phyloP scores from a whole-genome alignment of 2,113 vertebrate genomes.

The Saguinus midas region DNA sequence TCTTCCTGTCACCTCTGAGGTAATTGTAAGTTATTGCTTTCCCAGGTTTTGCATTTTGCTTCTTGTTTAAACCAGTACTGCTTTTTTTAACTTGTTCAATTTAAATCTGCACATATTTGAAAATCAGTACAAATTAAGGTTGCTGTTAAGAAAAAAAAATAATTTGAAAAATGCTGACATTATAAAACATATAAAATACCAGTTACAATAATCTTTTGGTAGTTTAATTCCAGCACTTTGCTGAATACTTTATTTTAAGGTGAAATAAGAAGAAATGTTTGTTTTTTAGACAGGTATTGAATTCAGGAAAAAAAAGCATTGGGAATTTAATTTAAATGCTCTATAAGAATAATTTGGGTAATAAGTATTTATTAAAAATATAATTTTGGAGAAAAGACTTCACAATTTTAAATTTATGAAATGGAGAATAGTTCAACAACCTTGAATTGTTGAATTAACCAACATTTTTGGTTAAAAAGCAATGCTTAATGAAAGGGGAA shows the following conservation, averaged over 20 bases:
- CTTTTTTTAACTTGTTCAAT: not conserved
- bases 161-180: constrained; percentile 9
- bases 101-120: not conserved
- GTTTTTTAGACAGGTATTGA: not conserved
- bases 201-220: not conserved
- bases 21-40: not conserved
- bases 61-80: not conserved
- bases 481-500: not conserved
- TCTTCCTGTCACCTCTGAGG: not conserved
- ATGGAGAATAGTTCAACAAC: not conserved
- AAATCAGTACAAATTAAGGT: not conserved
- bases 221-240: not conserved
- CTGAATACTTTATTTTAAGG: constrained; percentile 1
- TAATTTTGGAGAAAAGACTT: not conserved
- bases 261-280: not conserved
- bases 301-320: not conserved
- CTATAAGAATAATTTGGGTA: not conserved
- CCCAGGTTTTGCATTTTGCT: constrained; percentile 17
- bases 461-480: not conserved
- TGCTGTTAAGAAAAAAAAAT: not conserved
- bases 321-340: not conserved
- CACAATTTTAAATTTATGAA: not conserved
- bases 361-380: not conserved
- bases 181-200: constrained; percentile 19
- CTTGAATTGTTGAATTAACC: not conserved